Evolutionary conservation across 2,888 invertebrate genomes (phyloP), one percentile per base, ranked within the genome.

Genomic region (Creontiades dilutus): DNA sequence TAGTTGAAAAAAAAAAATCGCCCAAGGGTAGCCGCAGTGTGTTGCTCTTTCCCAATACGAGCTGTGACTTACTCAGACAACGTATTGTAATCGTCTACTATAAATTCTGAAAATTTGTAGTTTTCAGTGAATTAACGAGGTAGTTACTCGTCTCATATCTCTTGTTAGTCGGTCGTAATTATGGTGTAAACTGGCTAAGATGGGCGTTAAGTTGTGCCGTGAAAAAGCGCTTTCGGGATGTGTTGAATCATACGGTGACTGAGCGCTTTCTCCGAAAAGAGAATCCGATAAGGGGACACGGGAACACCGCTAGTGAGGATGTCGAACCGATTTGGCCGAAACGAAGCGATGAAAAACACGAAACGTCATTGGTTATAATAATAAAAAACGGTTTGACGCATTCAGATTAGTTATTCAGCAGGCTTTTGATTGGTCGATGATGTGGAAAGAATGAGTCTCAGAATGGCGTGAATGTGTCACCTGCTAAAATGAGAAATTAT

Each of bases 201-300:
- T n/a, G 9, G 27, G 23, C 19, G 23, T 23, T 61, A 5, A 61
- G 23, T 68, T 68, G n/a, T 23, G 68, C 11, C 68, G 23, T 68
- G 9, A 68, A 23, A 27, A 0, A 9, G 3, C 19, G 23, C 4
- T 68, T 27, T 7, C 12, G 23, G 23, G 23, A 68, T 23, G 68
- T 68, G 23, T 68, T 23, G 61, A 61, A 68, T 68, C 23, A 68
- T 68, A 23, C 68, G 68, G 68, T 68, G 68, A 68, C 23, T 23
- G 68, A 68, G 68, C 68, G 19, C 27, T 68, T 23, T 68, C 68
- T 68, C 68, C 61, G 19, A 68, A 12, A 4, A 37, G 68, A 68
- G 68, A 23, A 23, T 23, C 68, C 5, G 68, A 68, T 68, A 23
- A 23, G 23, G 68, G 12, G 23, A 19, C 27, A 23, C 57, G 57